These are phyloP conservation scores for Alfaro cultratus DNA, from an alignment of 2,797 vertebrate genomes.

Conservation along the genomic window DNA sequence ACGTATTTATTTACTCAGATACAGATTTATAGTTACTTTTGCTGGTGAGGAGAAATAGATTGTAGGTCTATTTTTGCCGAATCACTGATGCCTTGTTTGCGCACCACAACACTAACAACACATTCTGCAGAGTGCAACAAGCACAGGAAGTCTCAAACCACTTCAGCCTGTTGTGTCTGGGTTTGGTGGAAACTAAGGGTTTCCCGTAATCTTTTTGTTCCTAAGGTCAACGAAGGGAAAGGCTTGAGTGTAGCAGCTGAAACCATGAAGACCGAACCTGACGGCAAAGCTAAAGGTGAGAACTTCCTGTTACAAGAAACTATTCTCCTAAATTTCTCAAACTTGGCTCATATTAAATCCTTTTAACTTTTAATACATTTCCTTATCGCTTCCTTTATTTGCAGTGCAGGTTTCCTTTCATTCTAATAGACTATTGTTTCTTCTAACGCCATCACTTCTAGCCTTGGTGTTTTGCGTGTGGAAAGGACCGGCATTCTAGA, in stretches of 20 bases:
- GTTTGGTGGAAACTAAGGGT: background rate
- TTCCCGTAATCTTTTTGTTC: slow-evolving; percentile 7
- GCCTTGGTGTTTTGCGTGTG: background rate
- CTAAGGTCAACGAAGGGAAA: slow-evolving; percentile 84
- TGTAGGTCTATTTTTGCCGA: background rate
- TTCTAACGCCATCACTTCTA: slow-evolving; percentile 16
- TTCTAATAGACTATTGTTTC: slow-evolving; percentile 28
- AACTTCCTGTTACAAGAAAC: background rate
- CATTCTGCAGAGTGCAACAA: background rate
- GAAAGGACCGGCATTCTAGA: background rate
- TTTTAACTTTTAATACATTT: background rate
- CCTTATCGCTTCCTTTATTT: slow-evolving; percentile 40
- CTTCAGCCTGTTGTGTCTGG: background rate
- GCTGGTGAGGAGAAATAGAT: background rate
- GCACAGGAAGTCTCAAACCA: slow-evolving; percentile 13
- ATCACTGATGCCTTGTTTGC: background rate
- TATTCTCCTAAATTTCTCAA: background rate
- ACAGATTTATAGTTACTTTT: background rate
- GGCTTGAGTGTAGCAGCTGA: slow-evolving; percentile 82
- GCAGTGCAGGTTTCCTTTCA: slow-evolving; percentile 36
- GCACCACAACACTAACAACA: background rate
- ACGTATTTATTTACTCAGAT: too few relatives aligned
- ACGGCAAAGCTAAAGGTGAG: slow-evolving; percentile 91
- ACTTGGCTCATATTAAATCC: background rate
- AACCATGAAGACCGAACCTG: slow-evolving; percentile 89